Base-by-base conservation (phyloP, 2,888 invertebrate genomes). In the Miltochrista miniata region DNA sequence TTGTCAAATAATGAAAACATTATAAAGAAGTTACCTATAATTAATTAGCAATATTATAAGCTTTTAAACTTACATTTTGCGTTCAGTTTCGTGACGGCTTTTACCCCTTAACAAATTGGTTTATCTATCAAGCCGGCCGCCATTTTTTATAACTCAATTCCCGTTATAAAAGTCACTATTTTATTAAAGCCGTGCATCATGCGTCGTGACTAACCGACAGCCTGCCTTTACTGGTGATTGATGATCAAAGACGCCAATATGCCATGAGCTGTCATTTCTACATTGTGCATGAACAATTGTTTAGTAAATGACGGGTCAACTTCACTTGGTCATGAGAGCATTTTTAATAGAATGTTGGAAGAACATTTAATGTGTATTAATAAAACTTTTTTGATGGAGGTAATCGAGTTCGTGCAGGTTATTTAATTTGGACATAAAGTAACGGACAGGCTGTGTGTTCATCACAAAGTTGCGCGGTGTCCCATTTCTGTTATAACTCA, bases 251-350 rank as follows among this genome's bases (percentile, higher is more conserved):
- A 45, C 42, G 39, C 64, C 63, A 69, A 45, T 51, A 45, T 61
- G 61, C 63, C 67, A 45, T 45, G 61, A 59, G 45, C 62, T 62
- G 62, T 64, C 68, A 67, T 38, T 39, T 31, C 37, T 14, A 18
- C 18, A 59, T 60, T 64, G 47, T 60, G 1, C 11, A 24, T 11
- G 7, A 46, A 47, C 45, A 40, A 57, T 59, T 41, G 48, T 48
- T 38, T 41, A 48, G 15, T 48, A 41, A 41, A 53, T 50, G 52
- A 58, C 41, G 31, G 60, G 37, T 54, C 70, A 47, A 34, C 51
- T 53, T 70, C 54, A 40, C 12, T 51, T 58, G 62, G 59, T 18
- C 15, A 24, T 31, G 1, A 3, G 45, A 43, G 34, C 10, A 45
- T 47, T 51, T 59, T 49, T 49, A 43, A 54, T 51, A 40, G 30